phyloP scores from a whole-genome alignment of 1,140 invertebrate genomes.

The Drosophila nasuta region DNA sequence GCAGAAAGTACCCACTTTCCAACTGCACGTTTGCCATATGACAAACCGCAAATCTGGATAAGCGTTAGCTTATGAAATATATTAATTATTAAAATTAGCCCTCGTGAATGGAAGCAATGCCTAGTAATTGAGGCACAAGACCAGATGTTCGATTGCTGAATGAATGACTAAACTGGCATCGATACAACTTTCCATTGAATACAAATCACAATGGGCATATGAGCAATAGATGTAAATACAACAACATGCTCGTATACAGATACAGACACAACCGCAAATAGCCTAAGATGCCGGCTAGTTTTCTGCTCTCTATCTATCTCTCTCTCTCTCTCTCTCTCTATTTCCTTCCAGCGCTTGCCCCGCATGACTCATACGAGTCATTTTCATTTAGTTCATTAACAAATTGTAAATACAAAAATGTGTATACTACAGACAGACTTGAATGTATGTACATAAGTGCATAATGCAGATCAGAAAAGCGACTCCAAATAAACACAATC shows the following conservation, averaged over 20 bases:
- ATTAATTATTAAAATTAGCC: background rate
- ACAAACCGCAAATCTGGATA: background rate
- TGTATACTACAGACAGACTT: conserved; percentile 14
- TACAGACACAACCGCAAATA: conserved; percentile 19
- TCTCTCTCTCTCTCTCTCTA: conserved; percentile 11
- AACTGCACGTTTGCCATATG: background rate
- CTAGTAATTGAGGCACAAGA: conserved; percentile 40
- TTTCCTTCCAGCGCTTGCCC: background rate
- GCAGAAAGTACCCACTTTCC: background rate
- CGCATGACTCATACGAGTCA: conserved; percentile 44
- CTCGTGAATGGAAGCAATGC: conserved; percentile 8
- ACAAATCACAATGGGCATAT: conserved; percentile 23
- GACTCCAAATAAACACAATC: conserved; percentile 7
- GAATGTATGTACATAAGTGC: background rate
- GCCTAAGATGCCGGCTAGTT: conserved; percentile 43
- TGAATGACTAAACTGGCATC: conserved; percentile 58
- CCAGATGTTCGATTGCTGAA: conserved; percentile 57
- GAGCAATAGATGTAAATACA: conserved; percentile 16
- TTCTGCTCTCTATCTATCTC: conserved; percentile 20
- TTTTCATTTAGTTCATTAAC: conserved; percentile 61
- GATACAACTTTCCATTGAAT: conserved; percentile 65
- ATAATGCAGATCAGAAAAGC: conserved; percentile 27
- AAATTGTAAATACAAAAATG: conserved; percentile 60
- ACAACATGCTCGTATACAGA: conserved; percentile 28
- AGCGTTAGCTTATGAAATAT: background rate